Evolutionary conservation across 2,797 vertebrate species (phyloP), one percentile per base, ranked within the genome.

Genomic region (Florisuga fusca): DNA sequence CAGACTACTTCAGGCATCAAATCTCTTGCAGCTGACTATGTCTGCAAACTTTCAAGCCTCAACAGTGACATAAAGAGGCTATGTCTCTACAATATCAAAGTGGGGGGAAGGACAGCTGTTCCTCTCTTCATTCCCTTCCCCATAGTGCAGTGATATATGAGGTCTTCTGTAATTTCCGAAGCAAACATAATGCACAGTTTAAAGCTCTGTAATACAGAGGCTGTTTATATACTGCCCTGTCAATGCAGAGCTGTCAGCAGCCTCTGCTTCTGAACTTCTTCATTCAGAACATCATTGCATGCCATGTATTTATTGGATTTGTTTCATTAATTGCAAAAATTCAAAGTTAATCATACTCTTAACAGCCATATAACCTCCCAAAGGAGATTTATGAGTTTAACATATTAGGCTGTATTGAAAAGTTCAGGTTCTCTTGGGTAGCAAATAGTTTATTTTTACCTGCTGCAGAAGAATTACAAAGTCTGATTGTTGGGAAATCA

Each of bases 381-480:
- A 89, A 77, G 17, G 51, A 93, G 62, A 72, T 36, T 86, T 81
- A 73, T 51, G 31, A 73, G 69, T 8, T 69, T 68, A 74, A 29
- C 29, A 23, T 59, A 90, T 80, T 53, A 69, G 29, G 18, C n/a
- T 64, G 9, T 29, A 34, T 68, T 68, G 76, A 54, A 75, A 94
- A 92, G 36, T 45, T 48, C 43, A 68, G 59, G 36, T 41, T 41
- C 13, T 41, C 43, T 31, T 41, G 51, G 61, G 19, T 77, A 38
- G 20, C 71, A 41, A 72, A 10, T 57, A 33, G 22, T 64, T 92
- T 89, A 50, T 78, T 89, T 89, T 85, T 72, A 81, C 22, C 48
- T 19, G 9, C 46, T 80, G 46, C 62, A 69, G 54, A 73, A 84
- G 53, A 86, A 86, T 95, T 95, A 88, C 51, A 84, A 84, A 90